Percentiles rank a stretch among this genome's conserved stretches.
These are phyloP conservation scores for Stegophylla sp. DNA, from an alignment of 2,888 invertebrate species.

Conservation along the genomic window DNA sequence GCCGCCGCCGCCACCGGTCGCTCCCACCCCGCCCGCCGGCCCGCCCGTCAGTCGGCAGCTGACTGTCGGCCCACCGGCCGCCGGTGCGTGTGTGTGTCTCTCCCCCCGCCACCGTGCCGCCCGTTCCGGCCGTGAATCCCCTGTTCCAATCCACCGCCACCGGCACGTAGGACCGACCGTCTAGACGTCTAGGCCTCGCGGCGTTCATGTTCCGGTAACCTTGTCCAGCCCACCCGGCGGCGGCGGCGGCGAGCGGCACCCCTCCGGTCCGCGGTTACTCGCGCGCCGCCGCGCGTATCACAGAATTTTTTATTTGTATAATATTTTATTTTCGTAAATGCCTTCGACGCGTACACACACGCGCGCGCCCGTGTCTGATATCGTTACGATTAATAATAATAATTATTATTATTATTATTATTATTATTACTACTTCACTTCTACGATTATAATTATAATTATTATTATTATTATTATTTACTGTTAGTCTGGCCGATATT, in stretches of 20 bases:
- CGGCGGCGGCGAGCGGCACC: constrained; percentile 51
- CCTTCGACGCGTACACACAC: neutral
- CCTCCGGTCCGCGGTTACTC: constrained; percentile 50
- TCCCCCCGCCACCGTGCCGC: neutral
- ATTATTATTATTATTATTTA: neutral
- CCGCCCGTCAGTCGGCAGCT: neutral
- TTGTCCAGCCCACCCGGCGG: constrained; percentile 59
- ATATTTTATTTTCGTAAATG: neutral
- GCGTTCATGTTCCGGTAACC: constrained; percentile 60
- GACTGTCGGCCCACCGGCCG: constrained; percentile 2
- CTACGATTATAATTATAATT: neutral
- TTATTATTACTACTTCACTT: neutral
- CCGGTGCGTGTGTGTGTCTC: too few species aligned
- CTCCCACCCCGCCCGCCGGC: neutral
- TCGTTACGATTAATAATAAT: neutral
- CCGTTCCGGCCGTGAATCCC: constrained; percentile 7
- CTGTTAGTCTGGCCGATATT: too few species aligned
- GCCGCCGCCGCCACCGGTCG: constrained; percentile 14
- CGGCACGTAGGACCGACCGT: constrained; percentile 55
- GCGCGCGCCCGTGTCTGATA: neutral
- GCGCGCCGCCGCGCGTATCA: constrained; percentile 32
- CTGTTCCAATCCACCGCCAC: constrained; percentile 32
- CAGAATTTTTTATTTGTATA: constrained; percentile 26
- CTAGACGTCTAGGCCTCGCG: constrained; percentile 59
- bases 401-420: neutral